Conservation (phyloP, 2,113 vertebrate species). For the Gobiocypris rarus region DNA sequence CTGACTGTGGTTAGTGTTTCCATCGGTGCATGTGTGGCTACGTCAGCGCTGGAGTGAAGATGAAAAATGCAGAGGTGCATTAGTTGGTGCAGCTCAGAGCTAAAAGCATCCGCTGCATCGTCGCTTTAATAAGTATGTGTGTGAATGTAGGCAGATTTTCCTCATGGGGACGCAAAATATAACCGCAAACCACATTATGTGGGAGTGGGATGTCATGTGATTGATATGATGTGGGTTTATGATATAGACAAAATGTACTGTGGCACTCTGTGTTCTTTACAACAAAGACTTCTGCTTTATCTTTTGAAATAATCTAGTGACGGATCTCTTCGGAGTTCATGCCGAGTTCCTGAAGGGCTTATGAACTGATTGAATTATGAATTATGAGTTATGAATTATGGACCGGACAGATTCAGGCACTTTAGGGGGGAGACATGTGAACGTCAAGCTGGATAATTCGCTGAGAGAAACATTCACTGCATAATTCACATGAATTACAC, state of each 20-base stretch:
- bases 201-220: neutral
- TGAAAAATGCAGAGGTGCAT: constrained; percentile 34
- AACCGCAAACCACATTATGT: neutral
- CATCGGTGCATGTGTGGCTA: constrained; percentile 18
- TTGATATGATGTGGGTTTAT: neutral
- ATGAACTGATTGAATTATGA: too few species aligned
- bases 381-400: constrained; percentile 53
- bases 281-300: neutral
- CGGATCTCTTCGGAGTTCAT: neutral
- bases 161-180: neutral
- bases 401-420: constrained; percentile 7
- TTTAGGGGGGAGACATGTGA: constrained; percentile 41
- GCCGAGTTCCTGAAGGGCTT: neutral
- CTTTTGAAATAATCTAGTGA: constrained; percentile 3
- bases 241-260: neutral
- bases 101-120: constrained; percentile 4
- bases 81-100: neutral
- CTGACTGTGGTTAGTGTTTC: neutral
- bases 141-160: neutral
- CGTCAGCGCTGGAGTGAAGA: neutral
- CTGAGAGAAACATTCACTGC: constrained; percentile 26
- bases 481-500: constrained; percentile 59
- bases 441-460: constrained; percentile 6
- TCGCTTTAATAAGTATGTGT: neutral
- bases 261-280: neutral